Percentiles rank a stretch among this genome's conserved stretches.
phyloP scores from a whole-genome alignment of 2,888 invertebrate species.

The Odontocerum albicorne region DNA sequence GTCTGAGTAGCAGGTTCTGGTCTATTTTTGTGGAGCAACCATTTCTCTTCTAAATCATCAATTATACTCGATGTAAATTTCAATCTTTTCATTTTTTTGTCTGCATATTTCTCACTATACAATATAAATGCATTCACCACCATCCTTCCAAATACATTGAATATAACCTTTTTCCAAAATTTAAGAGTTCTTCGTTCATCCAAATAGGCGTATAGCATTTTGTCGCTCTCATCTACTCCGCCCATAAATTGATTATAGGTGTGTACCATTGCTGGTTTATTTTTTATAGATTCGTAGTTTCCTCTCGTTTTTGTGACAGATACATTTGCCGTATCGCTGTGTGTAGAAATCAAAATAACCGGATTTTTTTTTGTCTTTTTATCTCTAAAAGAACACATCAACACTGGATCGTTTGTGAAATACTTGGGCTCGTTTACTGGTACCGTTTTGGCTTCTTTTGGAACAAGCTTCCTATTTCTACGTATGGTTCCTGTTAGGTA shows the following conservation, averaged over 20 bases:
- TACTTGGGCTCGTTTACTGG: conserved; percentile 35
- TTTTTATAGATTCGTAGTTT: conserved; percentile 29
- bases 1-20: too few relatives aligned
- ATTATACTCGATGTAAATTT: conserved; percentile 31
- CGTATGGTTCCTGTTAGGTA: conserved; percentile 36
- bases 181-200: conserved; percentile 39
- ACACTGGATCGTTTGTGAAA: conserved; percentile 30
- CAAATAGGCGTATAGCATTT: conserved; percentile 38
- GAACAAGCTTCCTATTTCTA: conserved; percentile 35
- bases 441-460: conserved; percentile 35
- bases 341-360: conserved; percentile 36
- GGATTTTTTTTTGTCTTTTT: conserved; percentile 36
- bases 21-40: too few relatives aligned
- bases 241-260: conserved; percentile 30
- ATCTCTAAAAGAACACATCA: conserved; percentile 36
- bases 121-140: conserved; percentile 39
- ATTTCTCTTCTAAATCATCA: conserved; percentile 33
- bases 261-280: conserved; percentile 25
- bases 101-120: conserved; percentile 16
- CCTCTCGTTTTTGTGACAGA: conserved; percentile 32
- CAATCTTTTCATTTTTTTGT: neutral
- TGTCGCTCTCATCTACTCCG: conserved; percentile 38
- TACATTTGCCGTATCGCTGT: conserved; percentile 33
- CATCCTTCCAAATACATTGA: conserved; percentile 32
- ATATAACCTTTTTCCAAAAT: conserved; percentile 38